Evolutionary conservation across 53 echinoderm and acorn worm genomes (phyloP).

Genomic region (Zoroaster sp.): DNA sequence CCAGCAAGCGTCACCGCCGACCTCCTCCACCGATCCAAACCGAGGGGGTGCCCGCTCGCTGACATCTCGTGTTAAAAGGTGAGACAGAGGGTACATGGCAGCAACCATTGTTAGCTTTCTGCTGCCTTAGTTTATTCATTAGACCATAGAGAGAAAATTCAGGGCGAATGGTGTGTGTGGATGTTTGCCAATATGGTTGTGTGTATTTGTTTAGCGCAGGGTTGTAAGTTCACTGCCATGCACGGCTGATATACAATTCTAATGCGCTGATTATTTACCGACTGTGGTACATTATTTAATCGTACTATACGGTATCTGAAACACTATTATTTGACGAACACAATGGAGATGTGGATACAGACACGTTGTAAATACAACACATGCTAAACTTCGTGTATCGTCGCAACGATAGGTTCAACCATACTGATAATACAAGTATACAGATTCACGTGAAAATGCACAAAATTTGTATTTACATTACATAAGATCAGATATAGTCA

Average conservation of each 20-base stretch:
- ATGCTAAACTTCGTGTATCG: background rate
- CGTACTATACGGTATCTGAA: background rate
- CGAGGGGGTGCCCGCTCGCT: conserved; percentile 27
- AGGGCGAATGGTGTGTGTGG: conserved; percentile 22
- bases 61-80: conserved; percentile 49
- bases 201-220: conserved; percentile 25
- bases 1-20: conserved; percentile 37
- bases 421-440: too few relatives aligned
- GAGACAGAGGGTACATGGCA: conserved; percentile 6
- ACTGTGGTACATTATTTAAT: conserved; percentile 11
- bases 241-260: background rate
- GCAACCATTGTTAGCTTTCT: conserved; percentile 11
- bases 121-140: background rate
- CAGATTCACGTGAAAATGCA: too few relatives aligned
- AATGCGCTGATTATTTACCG: background rate
- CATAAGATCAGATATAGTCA: too few relatives aligned
- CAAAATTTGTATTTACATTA: too few relatives aligned
- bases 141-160: background rate
- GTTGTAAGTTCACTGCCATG: conserved; percentile 41
- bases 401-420: too few relatives aligned
- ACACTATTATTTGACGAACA: background rate
- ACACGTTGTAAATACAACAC: background rate
- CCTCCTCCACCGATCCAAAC: conserved; percentile 18
- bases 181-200: conserved; percentile 5
- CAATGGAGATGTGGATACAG: background rate